A percentile compares a stretch with the other conserved stretches of the same genome.
These are phyloP conservation scores for Bursaphelenchus okinawaensis DNA, from an alignment of 2,888 invertebrate genomes.

Conservation along the genomic window DNA sequence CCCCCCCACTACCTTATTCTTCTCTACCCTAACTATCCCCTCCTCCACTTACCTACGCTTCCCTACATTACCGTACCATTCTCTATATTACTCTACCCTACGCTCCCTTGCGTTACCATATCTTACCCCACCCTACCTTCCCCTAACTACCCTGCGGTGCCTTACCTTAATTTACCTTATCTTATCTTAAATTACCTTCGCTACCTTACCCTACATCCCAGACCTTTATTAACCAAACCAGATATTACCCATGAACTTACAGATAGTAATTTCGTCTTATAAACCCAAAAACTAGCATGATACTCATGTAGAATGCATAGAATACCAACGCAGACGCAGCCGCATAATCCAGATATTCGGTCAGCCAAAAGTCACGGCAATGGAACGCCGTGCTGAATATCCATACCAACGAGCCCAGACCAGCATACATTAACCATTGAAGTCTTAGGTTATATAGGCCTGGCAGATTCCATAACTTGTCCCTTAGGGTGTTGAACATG, in stretches of 20 bases:
- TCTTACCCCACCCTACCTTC: too few relatives aligned
- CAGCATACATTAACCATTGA: constrained; percentile 37
- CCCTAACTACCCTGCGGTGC: too few relatives aligned
- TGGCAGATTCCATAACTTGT: constrained; percentile 14
- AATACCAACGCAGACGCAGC: constrained; percentile 33
- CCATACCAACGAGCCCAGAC: constrained; percentile 39
- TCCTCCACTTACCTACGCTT: too few relatives aligned
- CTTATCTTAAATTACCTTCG: background rate
- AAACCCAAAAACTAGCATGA: background rate
- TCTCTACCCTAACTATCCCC: too few relatives aligned
- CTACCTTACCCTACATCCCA: background rate
- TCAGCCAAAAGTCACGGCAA: constrained; percentile 38
- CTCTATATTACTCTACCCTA: too few relatives aligned
- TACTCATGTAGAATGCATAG: constrained; percentile 34
- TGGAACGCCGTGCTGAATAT: constrained; percentile 44
- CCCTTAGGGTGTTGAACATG: constrained; percentile 25
- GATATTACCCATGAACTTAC: too few relatives aligned
- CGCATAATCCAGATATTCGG: constrained; percentile 51
- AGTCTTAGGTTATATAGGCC: constrained; percentile 5
- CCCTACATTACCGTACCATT: too few relatives aligned
- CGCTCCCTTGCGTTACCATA: too few relatives aligned
- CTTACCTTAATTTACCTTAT: too few relatives aligned
- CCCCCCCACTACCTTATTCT: too few relatives aligned
- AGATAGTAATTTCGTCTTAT: too few relatives aligned
- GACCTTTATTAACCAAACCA: background rate